Conservation (phyloP, 2,797 vertebrate species). For the Lepus oiostolus region DNA sequence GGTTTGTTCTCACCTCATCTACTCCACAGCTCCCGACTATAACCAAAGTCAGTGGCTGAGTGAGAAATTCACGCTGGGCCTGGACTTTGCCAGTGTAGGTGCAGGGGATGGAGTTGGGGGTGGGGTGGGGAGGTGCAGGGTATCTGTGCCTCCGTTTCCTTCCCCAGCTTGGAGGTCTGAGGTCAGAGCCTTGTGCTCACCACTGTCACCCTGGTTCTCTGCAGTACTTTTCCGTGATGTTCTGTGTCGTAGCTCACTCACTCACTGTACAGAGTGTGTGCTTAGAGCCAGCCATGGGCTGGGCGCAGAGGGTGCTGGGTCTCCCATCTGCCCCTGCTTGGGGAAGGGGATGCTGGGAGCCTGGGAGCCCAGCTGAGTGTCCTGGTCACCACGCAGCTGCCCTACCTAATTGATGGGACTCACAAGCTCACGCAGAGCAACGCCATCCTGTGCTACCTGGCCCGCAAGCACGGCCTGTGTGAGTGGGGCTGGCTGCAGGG, state of each 20-base stretch:
- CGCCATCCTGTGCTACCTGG: conserved; percentile 94
- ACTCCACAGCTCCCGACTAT: conserved; percentile 89
- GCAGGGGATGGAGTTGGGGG: not conserved
- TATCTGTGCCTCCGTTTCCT: not conserved
- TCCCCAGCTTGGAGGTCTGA: not conserved
- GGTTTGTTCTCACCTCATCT: not conserved
- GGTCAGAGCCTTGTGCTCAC: not conserved
- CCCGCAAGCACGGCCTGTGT: conserved; percentile 94
- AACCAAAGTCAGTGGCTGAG: conserved; percentile 91
- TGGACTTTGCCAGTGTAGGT: conserved; percentile 94
- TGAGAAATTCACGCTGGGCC: conserved; percentile 91
- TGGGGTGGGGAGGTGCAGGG: too few species aligned
- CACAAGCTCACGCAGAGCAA: conserved; percentile 94
- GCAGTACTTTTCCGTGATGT: rapidly evolving
- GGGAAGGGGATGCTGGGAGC: not conserved
- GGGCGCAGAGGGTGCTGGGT: not conserved
- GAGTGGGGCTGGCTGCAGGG: conserved; percentile 62
- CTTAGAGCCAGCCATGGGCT: not conserved
- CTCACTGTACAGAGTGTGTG: too few species aligned
- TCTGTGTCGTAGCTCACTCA: not conserved
- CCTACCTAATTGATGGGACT: conserved; percentile 92
- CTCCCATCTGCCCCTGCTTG: not conserved
- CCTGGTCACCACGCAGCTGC: conserved; percentile 64
- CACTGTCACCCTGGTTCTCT: not conserved
- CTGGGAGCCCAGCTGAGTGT: not conserved